Base-by-base conservation (phyloP, 2,888 invertebrate species). In the Julus scanicus region DNA sequence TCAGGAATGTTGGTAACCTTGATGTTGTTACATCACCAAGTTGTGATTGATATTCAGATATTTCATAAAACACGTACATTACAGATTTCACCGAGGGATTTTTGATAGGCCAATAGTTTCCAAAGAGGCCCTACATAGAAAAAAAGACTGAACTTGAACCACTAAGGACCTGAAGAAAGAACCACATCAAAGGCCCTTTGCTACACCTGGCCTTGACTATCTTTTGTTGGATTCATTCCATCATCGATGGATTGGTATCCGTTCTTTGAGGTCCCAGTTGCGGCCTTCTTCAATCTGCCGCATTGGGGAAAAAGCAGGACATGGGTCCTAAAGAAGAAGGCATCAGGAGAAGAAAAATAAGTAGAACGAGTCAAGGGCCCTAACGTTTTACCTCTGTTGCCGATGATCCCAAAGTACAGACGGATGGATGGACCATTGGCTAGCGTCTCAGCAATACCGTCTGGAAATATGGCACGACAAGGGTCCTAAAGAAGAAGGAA, bases 401-500 rank as follows among this genome's bases (percentile, higher is more conserved):
- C 94, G 87, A 97, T 94, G 40, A 93, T 94, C 90, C 95, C 94
- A 87, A 95, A 95, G 93, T 95, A 97, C 91, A 97, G 94, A 89
- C 94, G 94, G 5, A 97, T 91, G 20, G 93, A 93, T 63, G 94
- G 93, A 88, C 94, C 94, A 89, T 94, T 94, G 40, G 95, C 94
- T 15, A 97, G 94, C 0, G 94, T 96, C 15, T 97, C 93, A 29
- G 96, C 95, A 91, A 96, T 95, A 0, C 95, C 96, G 92, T 96
- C 95, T 37, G 96, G 96, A 17, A 97, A 96, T 84, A 97, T 92
- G 0, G 96, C n/a, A n/a, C n/a, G n/a, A n/a, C n/a, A n/a, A n/a
- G n/a, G n/a, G n/a, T n/a, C n/a, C n/a, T n/a, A n/a, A n/a, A n/a
- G n/a, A n/a, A n/a, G n/a, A n/a, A n/a, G n/a, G n/a, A n/a, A n/a